phyloP scores from a whole-genome alignment of 2,797 vertebrate genomes.

The Peromyscus attwateri region DNA sequence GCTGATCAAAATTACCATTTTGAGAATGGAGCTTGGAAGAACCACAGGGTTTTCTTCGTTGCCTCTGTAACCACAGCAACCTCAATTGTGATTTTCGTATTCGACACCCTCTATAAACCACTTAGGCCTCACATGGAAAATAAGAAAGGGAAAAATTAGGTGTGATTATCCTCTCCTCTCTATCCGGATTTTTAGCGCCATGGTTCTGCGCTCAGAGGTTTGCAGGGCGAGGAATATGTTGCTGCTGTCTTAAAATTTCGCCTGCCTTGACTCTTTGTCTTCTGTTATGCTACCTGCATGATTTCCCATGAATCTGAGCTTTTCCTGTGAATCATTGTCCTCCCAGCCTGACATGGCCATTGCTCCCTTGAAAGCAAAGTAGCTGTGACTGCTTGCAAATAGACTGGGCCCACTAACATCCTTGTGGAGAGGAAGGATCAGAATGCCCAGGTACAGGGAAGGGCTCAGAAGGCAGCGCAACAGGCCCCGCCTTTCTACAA shows the following conservation, averaged over 20 bases:
- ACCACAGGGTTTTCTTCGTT: constrained; percentile 15
- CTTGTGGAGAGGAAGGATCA: neutral
- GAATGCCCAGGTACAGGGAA: neutral
- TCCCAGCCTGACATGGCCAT: too few relatives aligned
- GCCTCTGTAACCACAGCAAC: constrained; percentile 62
- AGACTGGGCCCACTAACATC: too few relatives aligned
- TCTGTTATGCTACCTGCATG: neutral
- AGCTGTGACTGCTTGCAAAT: neutral
- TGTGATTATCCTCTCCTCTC: neutral
- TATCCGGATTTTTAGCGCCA: neutral
- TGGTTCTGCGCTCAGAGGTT: neutral
- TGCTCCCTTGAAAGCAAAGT: neutral
- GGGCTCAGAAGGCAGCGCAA: neutral
- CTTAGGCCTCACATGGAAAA: neutral
- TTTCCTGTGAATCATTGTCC: neutral
- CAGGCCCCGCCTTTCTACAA: neutral
- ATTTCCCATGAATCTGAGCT: neutral
- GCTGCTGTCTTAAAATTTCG: neutral
- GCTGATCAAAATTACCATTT: constrained; percentile 52
- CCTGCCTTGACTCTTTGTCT: neutral
- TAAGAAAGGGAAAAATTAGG: neutral
- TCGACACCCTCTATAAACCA: constrained; percentile 25
- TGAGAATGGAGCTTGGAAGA: constrained; percentile 34
- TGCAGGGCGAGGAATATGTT: neutral
- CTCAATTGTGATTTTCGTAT: neutral